Evolutionary conservation across 2,113 vertebrate genomes (phyloP), one percentile per base, ranked within the genome.

Genomic region (Larimichthys crocea): DNA sequence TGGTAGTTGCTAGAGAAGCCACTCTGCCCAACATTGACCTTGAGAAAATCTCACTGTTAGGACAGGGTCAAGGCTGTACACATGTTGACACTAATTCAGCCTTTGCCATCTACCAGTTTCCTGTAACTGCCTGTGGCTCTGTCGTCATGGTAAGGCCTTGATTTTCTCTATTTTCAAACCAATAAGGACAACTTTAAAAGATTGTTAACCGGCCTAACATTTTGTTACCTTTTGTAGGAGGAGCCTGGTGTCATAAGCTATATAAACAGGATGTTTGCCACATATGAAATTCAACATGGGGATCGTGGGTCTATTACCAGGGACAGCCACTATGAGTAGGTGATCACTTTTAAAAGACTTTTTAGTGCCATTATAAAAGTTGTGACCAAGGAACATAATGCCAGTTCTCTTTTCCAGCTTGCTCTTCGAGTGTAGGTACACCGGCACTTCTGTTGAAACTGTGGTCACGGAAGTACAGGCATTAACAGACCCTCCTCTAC

Each of bases 81-180:
- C 22, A 77, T 65, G 74, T 88, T 74, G 90, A 82, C 57, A 83
- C 84, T 12, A 94, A 91, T 66, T 89, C 86, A 61, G 72, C 2
- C 5, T 94, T 95, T 88, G 87, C 78, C 29, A 88, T 94, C 52
- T 95, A 87, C 79, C 83, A 92, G 14, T 95, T 95, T 65, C 86
- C 90, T 46, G 91, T 94, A 40, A 93, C 82, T 65, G 8, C 64
- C 0, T 95, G 94, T 89, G 94, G 92, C 24, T 86, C 91, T 20
- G 0, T 48, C 63, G 68, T 94, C n/a, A 86, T 19, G 89, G 94
- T 94, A 85, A 74, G 82, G 76, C 15, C 4, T 48, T 22, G 3
- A 10, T 75, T 80, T 74, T 20, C 5, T 24, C 15, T 15, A 16
- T 42, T 77, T 70, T 66, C 4, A 3, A 35, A 59, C 24, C 29